Evolutionary conservation across 2,797 vertebrate genomes (phyloP).

Genomic region (Sebastes melanostomus): DNA sequence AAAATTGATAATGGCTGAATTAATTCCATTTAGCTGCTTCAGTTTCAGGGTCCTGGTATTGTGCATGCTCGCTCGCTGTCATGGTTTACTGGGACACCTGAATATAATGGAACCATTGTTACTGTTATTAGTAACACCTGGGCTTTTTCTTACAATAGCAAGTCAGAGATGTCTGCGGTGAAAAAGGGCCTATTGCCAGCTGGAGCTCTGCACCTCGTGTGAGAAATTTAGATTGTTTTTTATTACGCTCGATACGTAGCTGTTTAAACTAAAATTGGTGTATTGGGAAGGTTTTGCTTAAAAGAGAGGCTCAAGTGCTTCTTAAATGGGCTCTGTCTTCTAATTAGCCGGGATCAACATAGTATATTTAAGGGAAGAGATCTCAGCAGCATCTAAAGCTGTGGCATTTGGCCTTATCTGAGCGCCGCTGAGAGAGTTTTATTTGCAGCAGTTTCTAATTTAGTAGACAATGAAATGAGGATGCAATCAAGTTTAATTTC

Average conservation of each 20-base stretch:
- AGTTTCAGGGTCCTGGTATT: neutral
- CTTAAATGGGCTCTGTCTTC: constrained; percentile 2
- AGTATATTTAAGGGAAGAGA: neutral
- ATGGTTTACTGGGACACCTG: neutral
- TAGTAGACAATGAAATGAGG: constrained; percentile 10
- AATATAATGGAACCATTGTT: neutral
- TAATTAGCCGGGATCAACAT: constrained; percentile 11
- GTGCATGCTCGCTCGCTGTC: neutral
- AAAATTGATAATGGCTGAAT: neutral
- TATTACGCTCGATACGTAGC: neutral
- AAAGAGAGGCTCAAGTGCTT: constrained; percentile 2
- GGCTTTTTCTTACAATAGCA: neutral
- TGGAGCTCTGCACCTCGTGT: neutral
- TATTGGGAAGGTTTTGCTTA: constrained; percentile 7
- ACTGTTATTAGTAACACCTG: neutral
- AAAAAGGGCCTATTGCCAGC: neutral
- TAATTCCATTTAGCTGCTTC: constrained; percentile 9
- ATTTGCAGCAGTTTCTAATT: constrained; percentile 14
- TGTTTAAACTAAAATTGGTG: constrained; percentile 2
- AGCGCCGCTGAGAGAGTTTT: constrained; percentile 1
- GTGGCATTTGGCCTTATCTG: constrained; percentile 3
- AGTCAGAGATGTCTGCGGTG: neutral
- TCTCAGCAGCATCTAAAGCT: constrained; percentile 13
- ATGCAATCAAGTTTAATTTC: constrained; percentile 12
- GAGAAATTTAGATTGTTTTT: neutral